These are phyloP conservation scores for Nowickia ferox DNA, from an alignment of 2,888 invertebrate species.

Conservation along the genomic window DNA sequence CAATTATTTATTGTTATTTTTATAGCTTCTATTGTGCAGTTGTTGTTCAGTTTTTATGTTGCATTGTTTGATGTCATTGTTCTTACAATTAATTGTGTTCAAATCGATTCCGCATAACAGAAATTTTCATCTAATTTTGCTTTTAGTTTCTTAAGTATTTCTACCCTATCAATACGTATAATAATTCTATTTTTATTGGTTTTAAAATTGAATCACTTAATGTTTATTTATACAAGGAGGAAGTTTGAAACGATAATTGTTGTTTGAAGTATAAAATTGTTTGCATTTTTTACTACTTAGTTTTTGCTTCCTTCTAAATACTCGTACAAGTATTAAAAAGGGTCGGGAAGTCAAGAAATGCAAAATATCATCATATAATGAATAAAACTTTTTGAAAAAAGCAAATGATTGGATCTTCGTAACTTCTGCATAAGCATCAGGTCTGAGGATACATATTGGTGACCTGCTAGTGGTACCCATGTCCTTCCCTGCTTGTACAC, in stretches of 20 bases:
- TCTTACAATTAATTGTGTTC: conserved; percentile 77
- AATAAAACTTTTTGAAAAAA: no score
- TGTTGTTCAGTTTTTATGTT: conserved; percentile 58
- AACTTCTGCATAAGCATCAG: no score
- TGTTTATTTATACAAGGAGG: conserved; percentile 63
- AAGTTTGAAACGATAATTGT: conserved; percentile 31
- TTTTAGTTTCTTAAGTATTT: conserved; percentile 55
- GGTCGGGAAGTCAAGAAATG: not conserved
- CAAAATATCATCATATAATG: not conserved
- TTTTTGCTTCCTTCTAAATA: conserved; percentile 32
- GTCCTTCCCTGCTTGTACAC: no score
- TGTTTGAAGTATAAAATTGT: conserved; percentile 3
- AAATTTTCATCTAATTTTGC: conserved; percentile 73
- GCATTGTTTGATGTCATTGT: conserved; percentile 76
- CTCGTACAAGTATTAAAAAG: not conserved
- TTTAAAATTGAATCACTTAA: conserved; percentile 66
- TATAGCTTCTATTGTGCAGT: conserved; percentile 33
- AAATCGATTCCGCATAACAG: conserved; percentile 81
- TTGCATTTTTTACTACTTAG: not conserved
- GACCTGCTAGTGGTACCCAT: no score
- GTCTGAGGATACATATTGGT: no score
- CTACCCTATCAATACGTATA: conserved; percentile 30
- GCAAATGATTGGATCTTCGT: no score
- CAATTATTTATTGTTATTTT: conserved; percentile 61
- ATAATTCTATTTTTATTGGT: conserved; percentile 63